Evolutionary conservation across 2,113 vertebrate species (phyloP).

Genomic region (Hypocryptadius cinnamomeus): DNA sequence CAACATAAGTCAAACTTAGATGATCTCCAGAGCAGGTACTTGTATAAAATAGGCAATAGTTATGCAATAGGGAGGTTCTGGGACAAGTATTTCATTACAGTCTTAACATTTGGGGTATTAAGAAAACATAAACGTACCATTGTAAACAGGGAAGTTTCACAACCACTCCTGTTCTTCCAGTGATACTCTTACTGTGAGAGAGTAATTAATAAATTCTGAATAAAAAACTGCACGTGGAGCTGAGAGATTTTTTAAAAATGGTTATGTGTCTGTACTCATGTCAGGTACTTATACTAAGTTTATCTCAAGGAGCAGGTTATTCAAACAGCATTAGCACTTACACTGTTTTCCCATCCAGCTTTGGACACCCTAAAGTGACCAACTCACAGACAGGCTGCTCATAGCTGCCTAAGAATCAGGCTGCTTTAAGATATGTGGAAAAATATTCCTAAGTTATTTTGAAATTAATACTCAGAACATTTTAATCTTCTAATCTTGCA

Average conservation of each 20-base stretch:
- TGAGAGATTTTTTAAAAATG: not conserved
- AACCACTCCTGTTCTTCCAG: not conserved
- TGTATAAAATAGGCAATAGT: not conserved
- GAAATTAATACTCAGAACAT: not conserved
- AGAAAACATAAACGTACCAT: not conserved
- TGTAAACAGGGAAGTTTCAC: not conserved
- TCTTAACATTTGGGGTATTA: not conserved
- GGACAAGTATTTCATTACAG: not conserved
- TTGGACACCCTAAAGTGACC: not conserved
- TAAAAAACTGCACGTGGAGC: not conserved
- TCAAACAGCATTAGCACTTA: not conserved
- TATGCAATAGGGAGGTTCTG: not conserved
- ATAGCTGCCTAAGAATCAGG: not conserved
- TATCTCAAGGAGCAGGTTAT: not conserved
- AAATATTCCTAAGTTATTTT: not conserved
- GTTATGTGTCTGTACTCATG: not conserved
- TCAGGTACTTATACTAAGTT: not conserved
- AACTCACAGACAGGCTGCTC: not conserved
- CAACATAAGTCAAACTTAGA: constrained; percentile 71
- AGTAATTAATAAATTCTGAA: not conserved
- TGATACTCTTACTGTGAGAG: not conserved
- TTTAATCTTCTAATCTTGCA: not conserved
- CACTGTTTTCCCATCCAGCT: not conserved
- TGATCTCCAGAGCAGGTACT: constrained; percentile 73
- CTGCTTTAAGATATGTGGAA: not conserved